Base-by-base conservation (phyloP, 2,113 vertebrate species). In the Platysternon megacephalum region DNA sequence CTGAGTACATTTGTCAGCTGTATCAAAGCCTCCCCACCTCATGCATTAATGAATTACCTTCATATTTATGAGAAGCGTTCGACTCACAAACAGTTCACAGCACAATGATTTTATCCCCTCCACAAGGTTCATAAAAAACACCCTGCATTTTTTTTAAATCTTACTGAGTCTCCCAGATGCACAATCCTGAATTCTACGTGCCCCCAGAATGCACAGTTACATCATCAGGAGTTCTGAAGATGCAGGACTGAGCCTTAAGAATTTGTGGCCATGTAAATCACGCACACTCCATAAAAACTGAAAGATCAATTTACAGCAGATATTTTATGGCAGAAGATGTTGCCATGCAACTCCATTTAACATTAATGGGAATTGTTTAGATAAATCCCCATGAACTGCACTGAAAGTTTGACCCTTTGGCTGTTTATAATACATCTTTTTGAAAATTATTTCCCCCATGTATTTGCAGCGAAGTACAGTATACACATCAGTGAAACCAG, bases 41-140 rank as follows among this genome's bases (percentile, higher is more conserved):
- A 81, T 19, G 91, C 2, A 0, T 79, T 61, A 86, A 96, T 91
- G 87, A 94, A 96, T 95, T 96, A 95, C 72, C 79, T 88, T 91
- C 39, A 4, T 93, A 94, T 81, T 94, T 95, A 93, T 96, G 94
- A 96, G 94, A 86, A 95, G 81, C 29, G 42, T 88, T 46, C 95
- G 93, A 95, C 83, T 96, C 92, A 95, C 85, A 82, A 92, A 91
- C 61, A 86, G 86, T 86, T 94, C 72, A 89, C 81, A 96, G 92
- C 87, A 83, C 93, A 94, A 87, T 26, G 93, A 95, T 91, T 28
- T 72, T 44, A 80, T 93, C 85, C 83, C 72, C 80, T 52, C 85
- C 51, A 49, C 84, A 85, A 68, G 65, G n/a, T 51, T 81, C 26
- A 68, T 68, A 16, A 21, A 55, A 42, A 58, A 17, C 24, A 39